These are phyloP conservation scores for Pampus argenteus DNA, from an alignment of 2,797 vertebrate species.

Conservation along the genomic window DNA sequence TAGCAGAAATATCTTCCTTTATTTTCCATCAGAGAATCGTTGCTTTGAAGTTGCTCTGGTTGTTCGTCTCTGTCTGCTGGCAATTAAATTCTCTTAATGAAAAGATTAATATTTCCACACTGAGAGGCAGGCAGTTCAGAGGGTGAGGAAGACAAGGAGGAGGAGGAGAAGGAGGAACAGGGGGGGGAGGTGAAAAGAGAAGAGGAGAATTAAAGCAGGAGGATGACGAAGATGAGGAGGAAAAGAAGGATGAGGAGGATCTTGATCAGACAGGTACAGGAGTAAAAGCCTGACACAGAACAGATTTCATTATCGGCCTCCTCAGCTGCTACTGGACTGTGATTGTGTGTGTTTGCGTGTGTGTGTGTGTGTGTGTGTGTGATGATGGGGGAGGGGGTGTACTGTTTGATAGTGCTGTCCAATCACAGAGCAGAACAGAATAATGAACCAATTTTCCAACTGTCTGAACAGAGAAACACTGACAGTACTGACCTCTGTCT, in stretches of 20 bases:
- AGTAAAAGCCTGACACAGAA: constrained; percentile 10
- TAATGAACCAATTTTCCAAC: constrained; percentile 29
- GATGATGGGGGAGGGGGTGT: neutral
- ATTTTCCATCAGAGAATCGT: constrained; percentile 3
- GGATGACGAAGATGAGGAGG: neutral
- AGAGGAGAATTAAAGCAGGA: neutral
- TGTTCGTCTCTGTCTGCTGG: constrained; percentile 1
- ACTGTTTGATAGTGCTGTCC: neutral
- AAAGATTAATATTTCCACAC: constrained; percentile 36
- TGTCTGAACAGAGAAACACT: neutral
- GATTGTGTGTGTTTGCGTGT: neutral
- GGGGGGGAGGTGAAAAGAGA: neutral
- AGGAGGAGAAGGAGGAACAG: neutral
- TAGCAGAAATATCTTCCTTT: constrained; percentile 9
- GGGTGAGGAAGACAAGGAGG: neutral
- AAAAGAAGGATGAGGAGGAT: neutral
- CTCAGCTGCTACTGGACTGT: constrained; percentile 28
- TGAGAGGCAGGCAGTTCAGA: constrained; percentile 12
- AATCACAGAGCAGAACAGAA: constrained; percentile 29
- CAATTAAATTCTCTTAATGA: constrained; percentile 29
- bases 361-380: constrained; percentile 1
- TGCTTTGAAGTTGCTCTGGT: constrained; percentile 30
- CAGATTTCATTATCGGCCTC: constrained; percentile 48
- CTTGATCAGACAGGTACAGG: constrained; percentile 29
- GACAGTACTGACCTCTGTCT: neutral